Conservation (phyloP, 2,113 vertebrate species). For the Muscicapa adusta region DNA sequence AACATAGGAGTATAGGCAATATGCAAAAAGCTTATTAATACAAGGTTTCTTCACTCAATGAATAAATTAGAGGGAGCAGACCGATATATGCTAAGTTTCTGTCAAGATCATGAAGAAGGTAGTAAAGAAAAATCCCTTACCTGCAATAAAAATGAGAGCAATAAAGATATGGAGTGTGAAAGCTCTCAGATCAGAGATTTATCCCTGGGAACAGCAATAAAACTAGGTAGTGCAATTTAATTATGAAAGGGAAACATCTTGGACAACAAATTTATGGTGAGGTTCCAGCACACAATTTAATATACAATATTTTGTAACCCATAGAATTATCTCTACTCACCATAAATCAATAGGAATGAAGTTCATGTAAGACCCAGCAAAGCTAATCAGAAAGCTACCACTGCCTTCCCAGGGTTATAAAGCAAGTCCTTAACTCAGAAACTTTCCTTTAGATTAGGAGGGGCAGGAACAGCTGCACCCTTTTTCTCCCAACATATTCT, state of each 20-base stretch:
- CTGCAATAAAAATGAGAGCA: constrained; percentile 64
- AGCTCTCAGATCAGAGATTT: constrained; percentile 68
- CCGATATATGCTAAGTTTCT: constrained; percentile 47
- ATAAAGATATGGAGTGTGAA: constrained; percentile 51
- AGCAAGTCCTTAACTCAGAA: not conserved
- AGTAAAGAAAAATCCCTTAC: constrained; percentile 52
- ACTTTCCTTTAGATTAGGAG: not conserved
- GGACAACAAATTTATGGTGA: constrained; percentile 66
- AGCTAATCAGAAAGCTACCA: not conserved
- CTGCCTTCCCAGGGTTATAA: not conserved
- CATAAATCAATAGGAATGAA: constrained; percentile 63
- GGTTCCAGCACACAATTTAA: constrained; percentile 65
- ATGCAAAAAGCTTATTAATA: constrained; percentile 45
- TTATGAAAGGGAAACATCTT: constrained; percentile 69
- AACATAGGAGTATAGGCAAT: not conserved
- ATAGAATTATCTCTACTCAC: constrained; percentile 29
- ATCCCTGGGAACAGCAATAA: constrained; percentile 69
- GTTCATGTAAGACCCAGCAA: not conserved
- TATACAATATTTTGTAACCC: constrained; percentile 46
- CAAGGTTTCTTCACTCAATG: constrained; percentile 18
- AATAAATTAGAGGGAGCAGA: constrained; percentile 45
- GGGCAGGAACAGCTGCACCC: not conserved
- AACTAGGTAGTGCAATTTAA: constrained; percentile 70
- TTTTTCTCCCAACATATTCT: not conserved
- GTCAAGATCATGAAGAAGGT: constrained; percentile 44